phyloP scores from a whole-genome alignment of 2,888 invertebrate genomes.

The Microdon myrmicae region DNA sequence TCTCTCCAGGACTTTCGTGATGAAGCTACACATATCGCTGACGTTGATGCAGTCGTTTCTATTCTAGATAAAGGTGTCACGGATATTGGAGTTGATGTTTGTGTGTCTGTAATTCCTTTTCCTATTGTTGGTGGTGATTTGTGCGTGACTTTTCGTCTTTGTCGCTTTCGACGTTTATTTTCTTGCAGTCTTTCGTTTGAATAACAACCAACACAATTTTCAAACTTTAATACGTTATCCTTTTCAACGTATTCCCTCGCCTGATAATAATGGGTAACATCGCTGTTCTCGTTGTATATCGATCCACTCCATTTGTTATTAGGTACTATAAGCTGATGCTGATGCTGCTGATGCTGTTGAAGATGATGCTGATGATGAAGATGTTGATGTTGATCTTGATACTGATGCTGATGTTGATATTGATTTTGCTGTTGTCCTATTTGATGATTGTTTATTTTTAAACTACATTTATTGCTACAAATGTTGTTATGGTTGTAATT shows the following conservation, averaged over 20 bases:
- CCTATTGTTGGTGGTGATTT: slow-evolving; percentile 6
- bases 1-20: slow-evolving; percentile 31
- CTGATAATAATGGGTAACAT: slow-evolving; percentile 23
- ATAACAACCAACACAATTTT: slow-evolving; percentile 35
- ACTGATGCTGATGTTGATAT: no score
- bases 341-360: slow-evolving; percentile 51
- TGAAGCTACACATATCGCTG: slow-evolving; percentile 21
- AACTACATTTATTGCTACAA: slow-evolving; percentile 33
- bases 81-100: slow-evolving; percentile 29
- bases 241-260: not conserved
- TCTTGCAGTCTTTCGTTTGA: slow-evolving; percentile 62
- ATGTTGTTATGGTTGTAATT: slow-evolving; percentile 25
- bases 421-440: slow-evolving; percentile 55
- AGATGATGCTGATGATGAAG: slow-evolving; percentile 27
- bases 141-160: slow-evolving; percentile 58
- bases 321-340: slow-evolving; percentile 4
- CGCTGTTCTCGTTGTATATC: slow-evolving; percentile 39
- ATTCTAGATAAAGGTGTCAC: slow-evolving; percentile 23
- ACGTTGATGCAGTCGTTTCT: slow-evolving; percentile 38
- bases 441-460: slow-evolving; percentile 51
- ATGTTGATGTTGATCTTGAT: no score
- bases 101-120: slow-evolving; percentile 10
- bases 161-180: slow-evolving; percentile 61
- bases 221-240: slow-evolving; percentile 8
- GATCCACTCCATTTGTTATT: slow-evolving; percentile 6